Evolutionary conservation across 2,888 invertebrate species (phyloP).

Genomic region (Orthonychiurus folsomi): DNA sequence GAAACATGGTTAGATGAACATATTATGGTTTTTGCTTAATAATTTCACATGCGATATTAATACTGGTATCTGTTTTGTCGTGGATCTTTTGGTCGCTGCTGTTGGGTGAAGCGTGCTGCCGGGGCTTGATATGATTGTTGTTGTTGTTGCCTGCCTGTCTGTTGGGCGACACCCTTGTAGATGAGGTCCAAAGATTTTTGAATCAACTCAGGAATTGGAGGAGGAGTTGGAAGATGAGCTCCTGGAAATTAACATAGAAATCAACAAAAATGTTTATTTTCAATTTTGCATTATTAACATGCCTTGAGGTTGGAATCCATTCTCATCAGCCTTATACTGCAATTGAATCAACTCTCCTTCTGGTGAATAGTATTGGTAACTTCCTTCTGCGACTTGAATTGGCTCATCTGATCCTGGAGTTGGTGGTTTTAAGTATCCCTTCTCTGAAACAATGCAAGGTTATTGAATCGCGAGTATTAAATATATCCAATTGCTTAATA

Average conservation of each 20-base stretch:
- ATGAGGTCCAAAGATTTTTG: background rate
- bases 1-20: no score
- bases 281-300: background rate
- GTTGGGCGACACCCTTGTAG: background rate
- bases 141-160: background rate
- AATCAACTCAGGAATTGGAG: background rate
- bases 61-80: no score
- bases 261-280: background rate
- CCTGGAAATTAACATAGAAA: background rate
- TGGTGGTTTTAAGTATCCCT: background rate
- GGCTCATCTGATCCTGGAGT: background rate
- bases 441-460: no score
- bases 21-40: no score
- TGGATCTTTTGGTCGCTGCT: no score
- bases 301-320: constrained; percentile 7
- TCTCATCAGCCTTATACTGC: background rate
- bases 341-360: background rate
- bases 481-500: no score
- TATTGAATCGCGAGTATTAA: no score
- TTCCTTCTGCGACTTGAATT: constrained; percentile 6
- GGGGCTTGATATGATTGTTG: no score
- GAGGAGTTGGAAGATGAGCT: constrained; percentile 2
- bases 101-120: no score
- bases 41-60: no score
- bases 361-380: constrained; percentile 2